A percentile compares a stretch with the other conserved stretches of the same genome.
Evolutionary conservation across 2,113 vertebrate species (phyloP).

Genomic region (Oreochromis niloticus): DNA sequence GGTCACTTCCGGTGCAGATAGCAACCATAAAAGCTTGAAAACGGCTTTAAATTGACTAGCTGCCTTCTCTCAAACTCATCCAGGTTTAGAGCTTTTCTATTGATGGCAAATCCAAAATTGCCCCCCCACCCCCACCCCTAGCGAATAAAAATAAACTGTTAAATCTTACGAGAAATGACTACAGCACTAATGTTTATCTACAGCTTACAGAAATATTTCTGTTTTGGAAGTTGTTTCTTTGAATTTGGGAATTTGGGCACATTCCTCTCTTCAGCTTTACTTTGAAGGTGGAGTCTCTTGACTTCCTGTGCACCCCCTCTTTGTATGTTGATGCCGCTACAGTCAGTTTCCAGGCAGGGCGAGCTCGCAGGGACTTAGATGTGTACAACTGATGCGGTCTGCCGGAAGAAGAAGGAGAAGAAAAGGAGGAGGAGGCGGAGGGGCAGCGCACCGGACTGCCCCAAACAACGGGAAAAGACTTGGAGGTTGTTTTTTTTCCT

Average conservation of each 20-base stretch:
- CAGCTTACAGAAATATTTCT: not conserved
- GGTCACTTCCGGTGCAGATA: not conserved
- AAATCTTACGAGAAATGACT: not conserved
- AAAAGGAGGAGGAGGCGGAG: slow-evolving; percentile 21
- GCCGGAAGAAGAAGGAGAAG: slow-evolving; percentile 39
- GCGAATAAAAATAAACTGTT: not conserved
- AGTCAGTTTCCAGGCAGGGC: slow-evolving; percentile 36
- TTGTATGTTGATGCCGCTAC: not conserved
- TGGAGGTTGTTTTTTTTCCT: not conserved
- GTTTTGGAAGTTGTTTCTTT: not conserved
- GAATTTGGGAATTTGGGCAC: not conserved
- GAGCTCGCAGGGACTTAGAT: slow-evolving; percentile 51
- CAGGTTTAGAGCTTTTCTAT: not conserved
- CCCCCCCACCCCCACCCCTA: no score
- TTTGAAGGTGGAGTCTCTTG: slow-evolving; percentile 5
- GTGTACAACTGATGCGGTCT: slow-evolving; percentile 52
- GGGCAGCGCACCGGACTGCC: slow-evolving; percentile 18
- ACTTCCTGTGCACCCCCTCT: not conserved
- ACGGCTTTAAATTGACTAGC: not conserved
- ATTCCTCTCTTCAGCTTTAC: not conserved
- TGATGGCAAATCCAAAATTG: not conserved
- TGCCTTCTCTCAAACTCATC: not conserved
- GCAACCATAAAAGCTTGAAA: rapidly evolving
- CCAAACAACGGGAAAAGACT: slow-evolving; percentile 59
- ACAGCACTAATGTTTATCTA: not conserved